Conservation (phyloP, 2,888 invertebrate genomes). For the Embidobia sp. region DNA sequence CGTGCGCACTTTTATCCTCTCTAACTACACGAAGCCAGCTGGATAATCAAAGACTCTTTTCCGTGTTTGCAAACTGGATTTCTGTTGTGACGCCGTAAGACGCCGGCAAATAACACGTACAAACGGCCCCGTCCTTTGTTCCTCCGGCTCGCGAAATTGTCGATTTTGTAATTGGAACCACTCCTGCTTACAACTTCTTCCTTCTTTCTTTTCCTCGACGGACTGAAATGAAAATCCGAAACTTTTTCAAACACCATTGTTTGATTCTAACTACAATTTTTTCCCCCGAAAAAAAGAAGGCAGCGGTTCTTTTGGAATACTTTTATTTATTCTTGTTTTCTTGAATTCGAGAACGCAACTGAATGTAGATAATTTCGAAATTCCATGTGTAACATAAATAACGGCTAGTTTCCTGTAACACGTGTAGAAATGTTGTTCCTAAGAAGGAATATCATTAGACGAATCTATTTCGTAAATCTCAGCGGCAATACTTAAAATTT, state of each 20-base stretch:
- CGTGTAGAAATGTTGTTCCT: neutral
- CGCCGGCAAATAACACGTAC: neutral
- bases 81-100: slow-evolving; percentile 14
- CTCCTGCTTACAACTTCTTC: no score
- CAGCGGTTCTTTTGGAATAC: no score
- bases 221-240: no score
- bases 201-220: no score
- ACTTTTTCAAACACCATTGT: no score
- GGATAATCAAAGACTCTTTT: slow-evolving; percentile 42
- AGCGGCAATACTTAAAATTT: slow-evolving; percentile 27
- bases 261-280: no score
- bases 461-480: slow-evolving; percentile 4
- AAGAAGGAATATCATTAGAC: neutral
- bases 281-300: no score
- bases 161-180: neutral
- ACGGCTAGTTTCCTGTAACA: no score
- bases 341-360: no score
- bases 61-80: slow-evolving; percentile 44
- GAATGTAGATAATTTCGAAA: no score
- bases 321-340: no score
- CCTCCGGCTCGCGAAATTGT: neutral
- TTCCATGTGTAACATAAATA: no score
- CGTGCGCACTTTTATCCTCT: slow-evolving; percentile 26
- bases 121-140: slow-evolving; percentile 18
- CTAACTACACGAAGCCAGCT: slow-evolving; percentile 1